These are phyloP conservation scores for Poecilia picta DNA, from an alignment of 2,797 vertebrate genomes.

Conservation along the genomic window DNA sequence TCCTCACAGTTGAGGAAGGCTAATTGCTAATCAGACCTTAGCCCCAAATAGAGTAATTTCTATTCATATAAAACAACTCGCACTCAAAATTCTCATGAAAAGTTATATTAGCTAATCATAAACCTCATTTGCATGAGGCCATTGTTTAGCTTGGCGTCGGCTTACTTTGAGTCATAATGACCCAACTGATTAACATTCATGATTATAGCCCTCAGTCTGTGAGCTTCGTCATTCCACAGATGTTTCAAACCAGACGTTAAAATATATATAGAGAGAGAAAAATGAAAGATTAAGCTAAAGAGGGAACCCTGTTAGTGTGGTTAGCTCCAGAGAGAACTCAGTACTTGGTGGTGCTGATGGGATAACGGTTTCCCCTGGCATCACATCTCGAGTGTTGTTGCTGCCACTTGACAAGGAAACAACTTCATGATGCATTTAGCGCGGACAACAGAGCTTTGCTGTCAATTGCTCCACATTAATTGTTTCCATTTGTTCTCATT, in stretches of 20 bases:
- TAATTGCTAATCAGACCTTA: slow-evolving; percentile 3
- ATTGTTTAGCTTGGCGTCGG: neutral
- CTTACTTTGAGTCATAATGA: neutral
- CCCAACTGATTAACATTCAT: neutral
- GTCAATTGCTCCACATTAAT: neutral
- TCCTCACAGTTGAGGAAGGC: neutral
- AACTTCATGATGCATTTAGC: slow-evolving; percentile 2
- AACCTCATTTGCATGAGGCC: neutral
- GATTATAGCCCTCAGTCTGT: neutral
- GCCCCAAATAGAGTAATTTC: neutral
- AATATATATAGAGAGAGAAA: neutral
- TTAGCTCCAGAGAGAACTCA: neutral
- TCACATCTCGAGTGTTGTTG: slow-evolving; percentile 6
- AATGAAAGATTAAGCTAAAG: neutral
- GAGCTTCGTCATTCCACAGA: neutral
- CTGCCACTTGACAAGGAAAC: slow-evolving; percentile 5
- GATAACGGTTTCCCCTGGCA: neutral
- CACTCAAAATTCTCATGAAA: neutral
- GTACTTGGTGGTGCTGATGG: neutral
- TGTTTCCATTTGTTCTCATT: neutral
- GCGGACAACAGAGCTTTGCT: neutral
- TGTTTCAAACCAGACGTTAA: neutral
- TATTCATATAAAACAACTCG: neutral
- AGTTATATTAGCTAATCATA: neutral
- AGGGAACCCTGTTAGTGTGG: neutral